Base-by-base conservation (phyloP, 2,113 vertebrate species). In the Rhadina sibilatrix region DNA sequence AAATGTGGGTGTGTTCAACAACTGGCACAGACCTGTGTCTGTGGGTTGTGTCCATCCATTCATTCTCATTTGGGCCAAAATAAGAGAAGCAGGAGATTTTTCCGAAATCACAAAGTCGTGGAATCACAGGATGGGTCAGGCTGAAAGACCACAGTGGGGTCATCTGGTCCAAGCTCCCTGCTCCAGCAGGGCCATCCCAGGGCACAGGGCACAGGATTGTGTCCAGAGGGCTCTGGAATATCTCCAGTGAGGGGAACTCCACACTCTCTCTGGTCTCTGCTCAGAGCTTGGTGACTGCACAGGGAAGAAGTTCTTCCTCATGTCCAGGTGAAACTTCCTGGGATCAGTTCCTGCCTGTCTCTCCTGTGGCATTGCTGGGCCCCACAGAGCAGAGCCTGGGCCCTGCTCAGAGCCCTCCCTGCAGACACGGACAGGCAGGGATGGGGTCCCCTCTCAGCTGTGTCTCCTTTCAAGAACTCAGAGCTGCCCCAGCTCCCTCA, bases 381-480 rank as follows among this genome's bases (percentile, higher is more conserved):
- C 2, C 10, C 42, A 1, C 1, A 0, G 16, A 75, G 46, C 77
- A 75, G 28, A 75, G 46, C 38, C 69, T 60, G 69, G 28, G 0
- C 24, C 16, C 0, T 52, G 18, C 60, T 75, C 28, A 1, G 46
- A 52, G 2, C 52, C 28, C 24, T 75, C 53, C 38, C 69, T n/a
- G 46, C 46, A 38, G 37, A 12, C 44, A 38, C 10, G 3, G 22
- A 66, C 24, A 30, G 2, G 17, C 33, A 52, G 13, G 12, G 2
- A 33, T 28, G 46, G 4, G 15, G 15, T 30, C 6, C 9, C 15
- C 38, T 46, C 46, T 74, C 23, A 24, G 37, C 1, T 76, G 40
- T 33, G 40, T 37, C 35, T 50, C 52, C 2, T 37, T 27, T n/a
- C 0, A 0, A 74, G 60, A 12, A n/a, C n/a, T n/a, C 19, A 52